Conservation (phyloP, 1,140 invertebrate genomes). For the Phortica variegata region DNA sequence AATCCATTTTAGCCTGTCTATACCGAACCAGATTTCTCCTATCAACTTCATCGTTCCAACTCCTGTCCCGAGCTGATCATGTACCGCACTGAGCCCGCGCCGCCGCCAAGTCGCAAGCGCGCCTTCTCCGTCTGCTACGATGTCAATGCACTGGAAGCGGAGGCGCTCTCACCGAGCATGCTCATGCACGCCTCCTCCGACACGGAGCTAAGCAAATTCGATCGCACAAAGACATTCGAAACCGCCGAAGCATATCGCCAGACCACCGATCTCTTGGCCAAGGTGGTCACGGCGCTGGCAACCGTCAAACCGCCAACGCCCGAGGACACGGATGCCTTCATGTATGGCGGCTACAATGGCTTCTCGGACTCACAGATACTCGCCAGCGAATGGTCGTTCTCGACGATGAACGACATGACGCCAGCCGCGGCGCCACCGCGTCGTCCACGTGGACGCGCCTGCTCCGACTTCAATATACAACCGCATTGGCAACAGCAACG, state of each 20-base stretch:
- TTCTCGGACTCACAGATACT: constrained; percentile 70
- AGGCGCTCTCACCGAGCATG: constrained; percentile 8
- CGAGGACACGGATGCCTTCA: constrained; percentile 43
- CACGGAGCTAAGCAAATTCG: constrained; percentile 73
- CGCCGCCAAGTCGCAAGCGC: constrained; percentile 61
- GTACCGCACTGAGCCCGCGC: constrained; percentile 57
- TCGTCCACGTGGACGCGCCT: constrained; percentile 60
- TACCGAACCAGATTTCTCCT: constrained; percentile 36
- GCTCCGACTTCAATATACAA: constrained; percentile 49
- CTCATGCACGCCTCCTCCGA: constrained; percentile 63
- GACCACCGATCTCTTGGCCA: constrained; percentile 70
- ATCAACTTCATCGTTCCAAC: constrained; percentile 52
- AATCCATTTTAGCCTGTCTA: constrained; percentile 47
- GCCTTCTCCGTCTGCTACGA: constrained; percentile 65
- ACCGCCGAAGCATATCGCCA: constrained; percentile 64
- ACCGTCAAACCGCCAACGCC: constrained; percentile 61
- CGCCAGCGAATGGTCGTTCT: constrained; percentile 64
- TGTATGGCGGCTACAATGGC: constrained; percentile 62
- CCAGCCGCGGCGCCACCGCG: constrained; percentile 60
- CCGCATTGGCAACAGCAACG: constrained; percentile 26
- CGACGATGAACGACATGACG: constrained; percentile 41
- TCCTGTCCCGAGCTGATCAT: constrained; percentile 66
- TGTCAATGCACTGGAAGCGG: constrained; percentile 10
- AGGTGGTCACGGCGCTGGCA: constrained; percentile 73
- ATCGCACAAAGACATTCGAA: constrained; percentile 73